These are phyloP conservation scores for Pholis gunnellus DNA, from an alignment of 2,113 vertebrate genomes.

Conservation along the genomic window DNA sequence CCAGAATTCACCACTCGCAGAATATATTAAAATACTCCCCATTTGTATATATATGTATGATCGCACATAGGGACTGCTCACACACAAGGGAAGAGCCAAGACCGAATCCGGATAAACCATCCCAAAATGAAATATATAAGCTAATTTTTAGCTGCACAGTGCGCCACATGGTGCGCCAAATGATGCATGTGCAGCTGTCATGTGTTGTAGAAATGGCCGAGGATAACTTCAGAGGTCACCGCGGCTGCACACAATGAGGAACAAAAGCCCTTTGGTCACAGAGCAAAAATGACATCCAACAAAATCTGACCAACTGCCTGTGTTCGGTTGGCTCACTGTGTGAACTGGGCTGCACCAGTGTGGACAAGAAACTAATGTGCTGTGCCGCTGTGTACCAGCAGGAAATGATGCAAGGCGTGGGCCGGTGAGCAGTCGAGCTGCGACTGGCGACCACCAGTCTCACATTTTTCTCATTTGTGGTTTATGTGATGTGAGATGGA, in stretches of 20 bases:
- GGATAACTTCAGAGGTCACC: constrained; percentile 63
- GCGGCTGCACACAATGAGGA: constrained; percentile 40
- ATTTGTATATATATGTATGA: neutral
- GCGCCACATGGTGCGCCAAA: constrained; percentile 37
- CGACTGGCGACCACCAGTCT: neutral
- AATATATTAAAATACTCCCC: constrained; percentile 13
- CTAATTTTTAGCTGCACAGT: constrained; percentile 29
- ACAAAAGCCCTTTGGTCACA: constrained; percentile 61
- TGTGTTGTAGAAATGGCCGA: constrained; percentile 43
- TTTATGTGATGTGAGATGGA: neutral
- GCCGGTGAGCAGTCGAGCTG: constrained; percentile 15
- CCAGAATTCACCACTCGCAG: constrained; percentile 9
- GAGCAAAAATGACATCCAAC: constrained; percentile 52
- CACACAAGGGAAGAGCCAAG: constrained; percentile 23
- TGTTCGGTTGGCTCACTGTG: constrained; percentile 47
- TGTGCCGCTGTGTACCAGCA: neutral
- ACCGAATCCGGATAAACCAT: constrained; percentile 31
- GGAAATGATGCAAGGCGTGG: constrained; percentile 4
- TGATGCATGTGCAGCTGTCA: constrained; percentile 67
- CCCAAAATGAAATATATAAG: constrained; percentile 7
- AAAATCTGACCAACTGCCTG: constrained; percentile 64
- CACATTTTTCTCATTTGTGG: neutral
- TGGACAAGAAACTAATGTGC: constrained; percentile 24
- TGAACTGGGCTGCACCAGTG: constrained; percentile 33
- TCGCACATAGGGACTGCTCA: neutral